These are phyloP conservation scores for Tethya wilhelma DNA, from an alignment of 37 sponge, comb jelly and placozoan genomes.

Conservation along the genomic window DNA sequence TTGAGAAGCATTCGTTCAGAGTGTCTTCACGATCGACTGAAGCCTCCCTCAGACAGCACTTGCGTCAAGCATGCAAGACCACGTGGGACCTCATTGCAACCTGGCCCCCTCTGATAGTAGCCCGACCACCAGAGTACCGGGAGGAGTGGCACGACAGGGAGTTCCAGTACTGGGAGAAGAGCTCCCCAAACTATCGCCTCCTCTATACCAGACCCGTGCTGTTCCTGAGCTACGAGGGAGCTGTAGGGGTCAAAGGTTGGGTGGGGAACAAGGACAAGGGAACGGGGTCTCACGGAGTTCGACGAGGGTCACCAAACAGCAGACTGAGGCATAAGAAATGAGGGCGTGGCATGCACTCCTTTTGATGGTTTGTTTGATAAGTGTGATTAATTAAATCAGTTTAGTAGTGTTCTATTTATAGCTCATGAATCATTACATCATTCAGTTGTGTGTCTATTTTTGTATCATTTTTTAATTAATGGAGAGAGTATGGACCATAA, in stretches of 20 bases:
- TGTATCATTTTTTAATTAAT: too few species aligned
- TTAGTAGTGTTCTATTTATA: too few species aligned
- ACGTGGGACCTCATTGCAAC: conserved; percentile 22
- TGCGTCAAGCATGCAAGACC: conserved; percentile 32
- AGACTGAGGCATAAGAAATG: too few species aligned
- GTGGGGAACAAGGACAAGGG: conserved; percentile 50
- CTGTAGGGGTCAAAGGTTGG: conserved; percentile 60
- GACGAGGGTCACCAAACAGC: background rate
- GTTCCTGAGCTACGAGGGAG: conserved; percentile 47
- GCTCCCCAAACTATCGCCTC: background rate
- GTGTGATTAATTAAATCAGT: too few species aligned
- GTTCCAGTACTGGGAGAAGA: conserved; percentile 56
- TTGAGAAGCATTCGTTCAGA: conserved; percentile 19
- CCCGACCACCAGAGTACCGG: conserved; percentile 22
- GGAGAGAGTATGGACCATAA: too few species aligned
- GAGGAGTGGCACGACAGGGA: conserved; percentile 65
- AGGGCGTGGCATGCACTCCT: too few species aligned
- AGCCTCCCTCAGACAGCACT: conserved; percentile 28
- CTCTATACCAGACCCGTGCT: conserved; percentile 54
- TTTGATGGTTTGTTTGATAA: too few species aligned
- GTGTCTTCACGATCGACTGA: background rate
- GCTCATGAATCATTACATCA: too few species aligned
- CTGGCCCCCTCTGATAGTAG: conserved; percentile 44
- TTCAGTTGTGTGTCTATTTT: too few species aligned
- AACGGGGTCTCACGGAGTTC: background rate